Base-by-base conservation (phyloP, 2,888 invertebrate species). In the Lamellibrachia columna region DNA sequence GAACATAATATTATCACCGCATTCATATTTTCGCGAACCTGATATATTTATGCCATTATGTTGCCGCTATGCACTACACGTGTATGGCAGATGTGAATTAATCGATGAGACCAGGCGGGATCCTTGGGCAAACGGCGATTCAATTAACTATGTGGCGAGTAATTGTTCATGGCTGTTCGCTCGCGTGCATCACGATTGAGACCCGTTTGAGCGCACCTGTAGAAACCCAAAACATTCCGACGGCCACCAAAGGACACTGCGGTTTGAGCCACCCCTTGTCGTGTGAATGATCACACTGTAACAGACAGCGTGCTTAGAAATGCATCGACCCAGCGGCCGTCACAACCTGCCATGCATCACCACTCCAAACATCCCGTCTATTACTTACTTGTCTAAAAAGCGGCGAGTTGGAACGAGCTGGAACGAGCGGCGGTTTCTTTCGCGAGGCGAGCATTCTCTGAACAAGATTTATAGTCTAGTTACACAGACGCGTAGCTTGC, bases 81-180 rank as follows among this genome's bases (percentile, higher is more conserved):
- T n/a, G 22, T n/a, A 6, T n/a, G 75, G 22, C 75, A 75, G 75
- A 75, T 75, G 75, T 75, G n/a, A 75, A 75, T 75, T 75, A 75
- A 75, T 75, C 22, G 75, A 75, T 22, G 75, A 2, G 11, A 22
- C 75, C 75, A 6, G 75, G 3, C 15, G 22, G 22, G 75, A 75
- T n/a, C 75, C 75, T 11, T 75, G 75, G 75, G 75, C 75, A 75
- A 75, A 75, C 75, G 75, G 75, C 75, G 75, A 15, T 75, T 75
- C 75, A 75, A 75, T 75, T 75, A 75, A 75, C 75, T 75, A 15
- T 75, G 75, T 75, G 22, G 22, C 22, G 75, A 75, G 22, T 75
- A 75, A 22, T 55, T 55, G 55, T 55, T 7, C 55, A 9, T 55
- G 22, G 75, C n/a, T 75, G 22, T 75, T 75, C 22, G 22, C 75